Conservation (phyloP, 2,888 invertebrate species). For the Bedellia somnulentella region DNA sequence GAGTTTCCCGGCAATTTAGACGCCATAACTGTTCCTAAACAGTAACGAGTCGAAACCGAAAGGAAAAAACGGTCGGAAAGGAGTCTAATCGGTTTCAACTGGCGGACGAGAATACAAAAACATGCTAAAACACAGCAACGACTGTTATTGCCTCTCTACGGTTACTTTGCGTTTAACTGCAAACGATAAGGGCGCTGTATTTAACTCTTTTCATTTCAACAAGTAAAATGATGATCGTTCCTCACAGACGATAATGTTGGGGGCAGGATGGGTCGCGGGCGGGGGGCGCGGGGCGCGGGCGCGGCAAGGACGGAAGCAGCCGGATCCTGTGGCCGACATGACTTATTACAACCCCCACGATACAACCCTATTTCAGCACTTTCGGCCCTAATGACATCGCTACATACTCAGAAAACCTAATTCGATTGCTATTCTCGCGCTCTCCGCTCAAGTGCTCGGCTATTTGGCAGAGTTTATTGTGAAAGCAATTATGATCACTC, state of each 20-base stretch:
- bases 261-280: constrained; percentile 19
- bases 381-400: constrained; percentile 51
- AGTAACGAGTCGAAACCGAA: constrained; percentile 52
- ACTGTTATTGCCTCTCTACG: too few species aligned
- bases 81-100: constrained; percentile 36
- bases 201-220: constrained; percentile 4
- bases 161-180: not conserved
- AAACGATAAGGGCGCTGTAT: too few species aligned
- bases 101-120: constrained; percentile 11
- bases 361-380: constrained; percentile 43
- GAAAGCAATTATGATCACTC: constrained; percentile 11
- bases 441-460: constrained; percentile 44
- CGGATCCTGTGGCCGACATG: constrained; percentile 51
- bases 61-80: constrained; percentile 37
- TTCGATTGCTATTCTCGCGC: constrained; percentile 56
- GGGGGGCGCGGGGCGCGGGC: constrained; percentile 19
- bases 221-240: constrained; percentile 4
- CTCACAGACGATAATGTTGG: constrained; percentile 2
- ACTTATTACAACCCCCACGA: constrained; percentile 56
- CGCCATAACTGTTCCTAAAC: constrained; percentile 48
- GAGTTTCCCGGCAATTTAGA: constrained; percentile 44
- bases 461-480: constrained; percentile 36
- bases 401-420: constrained; percentile 31
- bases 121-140: constrained; percentile 1
- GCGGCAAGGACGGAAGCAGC: constrained; percentile 17